Percentiles rank a stretch among this genome's conserved stretches.
Evolutionary conservation across 2,888 invertebrate genomes (phyloP).

Genomic region (Cryptocephalus primarius): DNA sequence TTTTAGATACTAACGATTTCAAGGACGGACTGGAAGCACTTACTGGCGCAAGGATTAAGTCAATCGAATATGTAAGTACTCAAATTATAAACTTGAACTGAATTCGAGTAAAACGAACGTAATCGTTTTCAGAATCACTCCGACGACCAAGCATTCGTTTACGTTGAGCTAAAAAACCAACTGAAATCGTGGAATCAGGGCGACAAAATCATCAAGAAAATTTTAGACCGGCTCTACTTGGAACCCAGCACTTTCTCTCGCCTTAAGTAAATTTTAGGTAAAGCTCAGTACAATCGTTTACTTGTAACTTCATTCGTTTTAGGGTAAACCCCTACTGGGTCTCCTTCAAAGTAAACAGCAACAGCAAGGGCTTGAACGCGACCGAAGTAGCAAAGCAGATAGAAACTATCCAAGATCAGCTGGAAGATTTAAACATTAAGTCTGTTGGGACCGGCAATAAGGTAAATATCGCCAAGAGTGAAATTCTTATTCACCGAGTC

Average conservation of each 20-base stretch:
- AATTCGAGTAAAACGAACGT: no score
- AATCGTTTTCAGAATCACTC: no score
- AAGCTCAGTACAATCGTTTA: neutral
- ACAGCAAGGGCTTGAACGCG: slow-evolving; percentile 53
- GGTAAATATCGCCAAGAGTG: no score
- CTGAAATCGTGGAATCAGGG: slow-evolving; percentile 63
- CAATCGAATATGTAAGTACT: no score
- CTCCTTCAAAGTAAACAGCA: slow-evolving; percentile 60
- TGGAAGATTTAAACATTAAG: no score
- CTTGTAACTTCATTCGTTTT: slow-evolving; percentile 22
- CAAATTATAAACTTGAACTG: no score
- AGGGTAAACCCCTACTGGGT: slow-evolving; percentile 69
- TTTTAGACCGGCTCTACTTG: slow-evolving; percentile 59
- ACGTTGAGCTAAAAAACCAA: slow-evolving; percentile 66
- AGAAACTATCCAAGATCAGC: slow-evolving; percentile 16
- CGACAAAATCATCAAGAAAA: slow-evolving; percentile 54
- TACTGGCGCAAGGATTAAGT: no score
- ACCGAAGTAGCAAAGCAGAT: slow-evolving; percentile 54
- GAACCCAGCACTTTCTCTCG: slow-evolving; percentile 38
- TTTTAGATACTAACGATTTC: no score
- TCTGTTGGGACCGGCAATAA: no score
- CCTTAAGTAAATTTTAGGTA: slow-evolving; percentile 43
- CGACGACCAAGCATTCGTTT: slow-evolving; percentile 66
- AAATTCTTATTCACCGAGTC: no score
- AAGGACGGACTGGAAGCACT: no score